Evolutionary conservation across 2,797 vertebrate species (phyloP).

Genomic region (Sylvia borin): DNA sequence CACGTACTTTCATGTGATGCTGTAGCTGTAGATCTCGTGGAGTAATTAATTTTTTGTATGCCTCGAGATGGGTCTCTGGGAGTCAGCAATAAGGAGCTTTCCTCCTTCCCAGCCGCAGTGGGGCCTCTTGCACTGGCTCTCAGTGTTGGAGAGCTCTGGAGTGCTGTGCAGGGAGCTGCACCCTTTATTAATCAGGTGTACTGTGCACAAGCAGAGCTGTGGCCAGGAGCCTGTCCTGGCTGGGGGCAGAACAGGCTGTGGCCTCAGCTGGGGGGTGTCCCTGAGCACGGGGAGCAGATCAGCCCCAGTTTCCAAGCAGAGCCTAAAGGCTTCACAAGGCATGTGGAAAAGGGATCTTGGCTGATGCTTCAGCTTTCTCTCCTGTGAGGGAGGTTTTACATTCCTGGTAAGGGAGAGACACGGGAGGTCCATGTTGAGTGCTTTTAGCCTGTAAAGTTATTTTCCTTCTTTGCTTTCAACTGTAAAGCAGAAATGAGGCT

Average conservation of each 20-base stretch:
- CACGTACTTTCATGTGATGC: conserved; percentile 16
- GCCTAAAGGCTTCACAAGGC: background rate
- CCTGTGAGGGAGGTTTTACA: background rate
- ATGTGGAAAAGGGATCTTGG: background rate
- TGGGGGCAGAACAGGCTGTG: background rate
- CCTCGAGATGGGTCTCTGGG: background rate
- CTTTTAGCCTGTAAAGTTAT: background rate
- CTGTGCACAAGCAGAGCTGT: background rate
- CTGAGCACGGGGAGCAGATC: background rate
- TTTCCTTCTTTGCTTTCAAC: background rate
- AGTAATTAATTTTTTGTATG: conserved; percentile 37
- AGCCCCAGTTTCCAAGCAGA: background rate
- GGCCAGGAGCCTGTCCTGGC: background rate
- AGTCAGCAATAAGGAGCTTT: background rate
- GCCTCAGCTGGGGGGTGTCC: background rate
- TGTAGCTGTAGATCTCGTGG: background rate
- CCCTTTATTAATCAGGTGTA: rapidly evolving
- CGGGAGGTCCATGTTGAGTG: background rate
- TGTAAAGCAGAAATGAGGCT: background rate
- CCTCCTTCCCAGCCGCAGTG: background rate
- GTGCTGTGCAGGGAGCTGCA: background rate
- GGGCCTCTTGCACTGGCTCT: background rate
- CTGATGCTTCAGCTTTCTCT: background rate
- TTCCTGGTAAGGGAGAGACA: background rate
- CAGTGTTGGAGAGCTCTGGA: background rate